phyloP scores from a whole-genome alignment of 2,797 vertebrate species.

The Chiloscyllium punctatum region DNA sequence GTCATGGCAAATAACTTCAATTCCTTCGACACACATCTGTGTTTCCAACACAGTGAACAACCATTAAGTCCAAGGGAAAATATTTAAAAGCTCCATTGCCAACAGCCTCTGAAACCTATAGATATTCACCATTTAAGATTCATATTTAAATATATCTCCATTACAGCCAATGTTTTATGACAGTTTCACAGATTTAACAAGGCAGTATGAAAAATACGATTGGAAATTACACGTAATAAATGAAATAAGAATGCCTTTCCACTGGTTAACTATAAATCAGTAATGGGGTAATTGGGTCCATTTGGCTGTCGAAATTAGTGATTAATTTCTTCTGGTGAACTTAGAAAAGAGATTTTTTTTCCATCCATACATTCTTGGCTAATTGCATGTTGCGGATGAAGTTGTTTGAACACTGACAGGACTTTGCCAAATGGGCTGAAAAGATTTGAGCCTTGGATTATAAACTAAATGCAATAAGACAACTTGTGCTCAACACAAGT shows the following conservation, averaged over 20 bases:
- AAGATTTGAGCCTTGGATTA: neutral
- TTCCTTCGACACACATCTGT: slow-evolving; percentile 13
- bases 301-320: slow-evolving; percentile 24
- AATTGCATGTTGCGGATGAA: neutral
- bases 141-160: neutral
- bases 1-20: neutral
- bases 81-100: neutral
- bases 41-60: neutral
- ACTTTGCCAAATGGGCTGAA: neutral
- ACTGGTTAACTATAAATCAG: neutral
- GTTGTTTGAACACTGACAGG: neutral
- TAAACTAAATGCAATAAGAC: neutral
- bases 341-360: neutral
- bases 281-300: slow-evolving; percentile 19
- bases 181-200: slow-evolving; percentile 11
- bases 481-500: neutral
- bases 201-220: neutral
- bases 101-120: neutral
- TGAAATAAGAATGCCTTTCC: neutral
- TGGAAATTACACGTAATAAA: slow-evolving; percentile 11
- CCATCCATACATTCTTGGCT: slow-evolving; percentile 3
- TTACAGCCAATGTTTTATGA: neutral
- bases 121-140: neutral
- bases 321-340: neutral
- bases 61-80: neutral